Evolutionary conservation across 1,140 invertebrate genomes (phyloP), one percentile per base, ranked within the genome.

Genomic region (Drosophila orosa): DNA sequence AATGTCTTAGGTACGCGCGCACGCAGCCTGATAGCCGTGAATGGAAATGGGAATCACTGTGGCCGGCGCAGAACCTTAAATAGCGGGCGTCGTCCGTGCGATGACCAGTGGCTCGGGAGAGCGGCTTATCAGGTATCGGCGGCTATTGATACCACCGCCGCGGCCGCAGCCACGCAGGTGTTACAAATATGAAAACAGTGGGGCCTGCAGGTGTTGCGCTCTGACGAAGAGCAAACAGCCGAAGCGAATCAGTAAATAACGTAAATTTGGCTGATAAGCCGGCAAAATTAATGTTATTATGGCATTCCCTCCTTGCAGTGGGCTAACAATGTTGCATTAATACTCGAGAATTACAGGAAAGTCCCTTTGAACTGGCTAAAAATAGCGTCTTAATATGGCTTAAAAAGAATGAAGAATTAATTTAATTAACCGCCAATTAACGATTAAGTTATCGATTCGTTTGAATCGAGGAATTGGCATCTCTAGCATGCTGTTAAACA

Each of bases 31-130:
- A 79, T 66, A 50, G 40, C 47, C 48, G 59, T 76, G 75, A 87
- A 79, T 86, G 83, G 54, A 63, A 86, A 82, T 86, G 83, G 83
- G 57, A 83, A 76, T 65, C 69, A 58, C 55, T 48, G 19, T 24
- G 33, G 24, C 40, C 29, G 40, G 22, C 54, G 27, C n/a, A 6
- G 50, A 72, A 63, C 69, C 48, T 86, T 86, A 86, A 87, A 87
- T 86, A 86, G 79, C 75, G 22, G 15, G 56, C 24, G 25, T 45
- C 19, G 25, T 45, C 52, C 59, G 37, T 47, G 22, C 76, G 74
- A 78, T 87, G 82, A 67, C 54, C 71, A 78, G 67, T 17, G 56
- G 47, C 39, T 62, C 15, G 31, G 47, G 57, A 69, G 39, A 55
- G 58, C 40, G 56, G 67, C 78, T 87, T 83, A 86, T 87, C 82